Conservation (phyloP, 2,797 vertebrate species). For the Argentina silus region DNA sequence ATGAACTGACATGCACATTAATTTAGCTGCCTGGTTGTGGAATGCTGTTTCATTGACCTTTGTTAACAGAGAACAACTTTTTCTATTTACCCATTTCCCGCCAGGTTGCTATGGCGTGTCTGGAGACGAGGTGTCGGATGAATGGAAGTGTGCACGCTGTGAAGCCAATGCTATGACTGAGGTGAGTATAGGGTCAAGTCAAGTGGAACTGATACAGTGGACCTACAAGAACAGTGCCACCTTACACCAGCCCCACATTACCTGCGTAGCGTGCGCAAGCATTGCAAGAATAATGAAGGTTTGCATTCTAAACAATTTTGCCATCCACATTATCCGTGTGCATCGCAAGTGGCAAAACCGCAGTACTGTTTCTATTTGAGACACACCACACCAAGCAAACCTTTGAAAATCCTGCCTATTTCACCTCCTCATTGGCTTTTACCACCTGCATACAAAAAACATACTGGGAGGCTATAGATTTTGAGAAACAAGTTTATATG, state of each 20-base stretch:
- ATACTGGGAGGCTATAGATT: too few relatives aligned
- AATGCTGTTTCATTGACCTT: neutral
- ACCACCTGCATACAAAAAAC: too few relatives aligned
- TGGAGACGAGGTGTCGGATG: constrained; percentile 79
- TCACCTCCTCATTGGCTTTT: too few relatives aligned
- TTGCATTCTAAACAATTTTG: too few relatives aligned
- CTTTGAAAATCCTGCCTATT: too few relatives aligned
- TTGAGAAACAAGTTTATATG: too few relatives aligned
- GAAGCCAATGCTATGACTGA: constrained; percentile 89
- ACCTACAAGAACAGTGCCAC: neutral
- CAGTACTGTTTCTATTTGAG: too few relatives aligned
- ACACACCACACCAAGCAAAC: too few relatives aligned
- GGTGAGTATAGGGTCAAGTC: constrained; percentile 70
- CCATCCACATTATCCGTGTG: too few relatives aligned
- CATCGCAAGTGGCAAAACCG: too few relatives aligned
- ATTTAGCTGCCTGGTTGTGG: neutral
- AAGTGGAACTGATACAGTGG: neutral
- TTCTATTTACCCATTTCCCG: constrained; percentile 28
- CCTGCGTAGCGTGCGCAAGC: too few relatives aligned
- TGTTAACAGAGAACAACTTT: neutral
- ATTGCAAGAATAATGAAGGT: too few relatives aligned
- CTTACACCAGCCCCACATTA: neutral
- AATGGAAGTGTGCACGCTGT: constrained; percentile 93
- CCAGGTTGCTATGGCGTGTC: constrained; percentile 94
- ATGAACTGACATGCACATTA: neutral